Evolutionary conservation across 1,140 invertebrate species (phyloP).

Genomic region (Scaptodrosophila lebanonensis): DNA sequence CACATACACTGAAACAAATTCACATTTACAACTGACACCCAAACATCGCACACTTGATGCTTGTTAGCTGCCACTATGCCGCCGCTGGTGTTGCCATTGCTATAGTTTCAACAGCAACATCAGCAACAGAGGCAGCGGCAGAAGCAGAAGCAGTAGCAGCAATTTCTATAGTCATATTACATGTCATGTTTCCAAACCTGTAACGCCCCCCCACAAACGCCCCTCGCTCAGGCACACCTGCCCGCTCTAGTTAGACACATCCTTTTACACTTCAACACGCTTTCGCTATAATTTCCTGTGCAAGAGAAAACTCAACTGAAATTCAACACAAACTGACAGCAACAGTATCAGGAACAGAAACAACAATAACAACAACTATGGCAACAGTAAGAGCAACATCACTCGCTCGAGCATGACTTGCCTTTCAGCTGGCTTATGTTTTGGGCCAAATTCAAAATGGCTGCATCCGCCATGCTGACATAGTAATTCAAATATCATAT

Average conservation of each 20-base stretch:
- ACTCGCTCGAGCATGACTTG: too few species aligned
- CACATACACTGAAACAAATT: background rate
- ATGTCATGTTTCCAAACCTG: constrained; percentile 44
- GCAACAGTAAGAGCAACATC: too few species aligned
- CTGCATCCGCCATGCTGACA: too few species aligned
- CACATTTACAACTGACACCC: constrained; percentile 48
- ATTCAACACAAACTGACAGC: constrained; percentile 36
- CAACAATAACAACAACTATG: too few species aligned
- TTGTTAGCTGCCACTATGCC: too few species aligned
- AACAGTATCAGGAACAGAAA: constrained; percentile 1
- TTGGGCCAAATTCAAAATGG: constrained; percentile 27
- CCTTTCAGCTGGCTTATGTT: background rate
- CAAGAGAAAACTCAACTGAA: constrained; percentile 26
- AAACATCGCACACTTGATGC: constrained; percentile 9
- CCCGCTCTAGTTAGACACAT: constrained; percentile 37
- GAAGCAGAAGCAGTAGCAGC: constrained; percentile 20
- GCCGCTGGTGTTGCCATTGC: constrained; percentile 7
- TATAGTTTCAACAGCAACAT: background rate
- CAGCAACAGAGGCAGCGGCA: constrained; percentile 22
- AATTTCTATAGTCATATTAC: constrained; percentile 65
- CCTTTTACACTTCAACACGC: constrained; percentile 66
- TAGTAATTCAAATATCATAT: constrained; percentile 16
- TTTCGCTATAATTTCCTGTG: constrained; percentile 67
- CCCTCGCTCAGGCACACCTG: background rate
- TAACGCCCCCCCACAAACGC: background rate